Evolutionary conservation across 2,113 vertebrate genomes (phyloP).

Genomic region (Chinchilla lanigera): DNA sequence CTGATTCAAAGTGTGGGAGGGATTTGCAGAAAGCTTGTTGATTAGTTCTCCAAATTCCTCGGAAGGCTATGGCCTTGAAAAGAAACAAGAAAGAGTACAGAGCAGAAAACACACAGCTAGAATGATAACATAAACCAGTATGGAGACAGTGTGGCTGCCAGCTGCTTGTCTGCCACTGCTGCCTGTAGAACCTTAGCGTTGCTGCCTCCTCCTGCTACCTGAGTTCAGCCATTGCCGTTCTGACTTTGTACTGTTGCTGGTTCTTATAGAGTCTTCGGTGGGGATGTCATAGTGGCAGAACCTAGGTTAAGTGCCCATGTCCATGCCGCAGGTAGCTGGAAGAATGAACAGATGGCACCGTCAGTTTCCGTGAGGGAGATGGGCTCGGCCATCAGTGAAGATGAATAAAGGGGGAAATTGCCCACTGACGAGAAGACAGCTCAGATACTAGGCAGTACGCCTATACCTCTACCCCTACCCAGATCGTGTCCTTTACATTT

Average conservation of each 20-base stretch:
- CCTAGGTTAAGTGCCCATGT: background rate
- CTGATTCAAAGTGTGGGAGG: background rate
- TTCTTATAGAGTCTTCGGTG: background rate
- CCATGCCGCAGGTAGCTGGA: background rate
- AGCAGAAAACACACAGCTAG: constrained; percentile 7
- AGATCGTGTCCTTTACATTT: background rate
- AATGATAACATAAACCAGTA: background rate
- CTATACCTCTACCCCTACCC: background rate
- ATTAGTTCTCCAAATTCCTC: background rate
- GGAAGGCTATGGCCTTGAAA: background rate
- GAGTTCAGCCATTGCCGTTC: background rate
- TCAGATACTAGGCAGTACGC: background rate
- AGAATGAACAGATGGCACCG: background rate
- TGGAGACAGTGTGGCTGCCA: background rate
- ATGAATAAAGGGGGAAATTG: background rate
- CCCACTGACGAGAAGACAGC: background rate
- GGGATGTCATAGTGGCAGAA: background rate
- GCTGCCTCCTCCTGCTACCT: background rate
- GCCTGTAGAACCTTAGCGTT: background rate
- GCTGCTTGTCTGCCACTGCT: background rate
- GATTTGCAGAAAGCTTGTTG: constrained; percentile 31
- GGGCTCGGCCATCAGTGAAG: background rate
- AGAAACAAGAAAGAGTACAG: background rate
- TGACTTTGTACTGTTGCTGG: background rate
- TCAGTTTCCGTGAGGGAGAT: background rate